Base-by-base conservation (phyloP, 2,113 vertebrate genomes). In the Pycnonotus jocosus region DNA sequence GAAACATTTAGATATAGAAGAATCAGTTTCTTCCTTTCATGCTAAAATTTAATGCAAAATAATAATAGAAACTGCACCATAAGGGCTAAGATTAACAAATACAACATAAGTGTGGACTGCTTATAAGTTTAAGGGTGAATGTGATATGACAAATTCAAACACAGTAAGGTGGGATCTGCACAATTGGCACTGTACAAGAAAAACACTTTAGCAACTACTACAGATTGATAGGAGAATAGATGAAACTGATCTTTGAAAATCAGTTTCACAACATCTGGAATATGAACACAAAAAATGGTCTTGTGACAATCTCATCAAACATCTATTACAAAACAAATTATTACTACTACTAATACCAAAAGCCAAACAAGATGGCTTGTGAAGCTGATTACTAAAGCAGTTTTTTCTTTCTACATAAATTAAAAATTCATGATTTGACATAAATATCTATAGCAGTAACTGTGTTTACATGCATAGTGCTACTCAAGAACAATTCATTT, bases 101-200 rank as follows among this genome's bases (percentile, higher is more conserved):
- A 54, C 6, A 74, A 51, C 0, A 0, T 35, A 76, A 71, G 24
- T 28, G 7, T 61, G 66, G 73, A 51, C 28, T 16, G 50, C n/a
- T 71, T 79, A 25, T 31, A 68, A 12, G 9, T 48, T 58, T 33
- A 74, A 81, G 47, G 35, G 71, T 31, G 28, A 78, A 70, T 20
- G 9, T 71, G 62, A 50, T 4, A 28, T 33, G 40, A 58, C 13
- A 84, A 65, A 72, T 57, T 70, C 20, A 80, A 73, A 73, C 48
- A 61, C 1, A 2, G 27, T 38, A 72, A 61, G 7, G 40, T 80
- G 33, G 8, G 25, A 61, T 33, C 50, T 42, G 42, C 35, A 54
- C 22, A 81, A n/a, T 24, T 61, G 11, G 18, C 38, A 60, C 20
- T 30, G 20, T 69, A 31, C 65, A 74, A 66, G 15, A 61, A 24